Evolutionary conservation across 2,113 vertebrate species (phyloP), one percentile per base, ranked within the genome.

Genomic region (Cyphotilapia sp.): DNA sequence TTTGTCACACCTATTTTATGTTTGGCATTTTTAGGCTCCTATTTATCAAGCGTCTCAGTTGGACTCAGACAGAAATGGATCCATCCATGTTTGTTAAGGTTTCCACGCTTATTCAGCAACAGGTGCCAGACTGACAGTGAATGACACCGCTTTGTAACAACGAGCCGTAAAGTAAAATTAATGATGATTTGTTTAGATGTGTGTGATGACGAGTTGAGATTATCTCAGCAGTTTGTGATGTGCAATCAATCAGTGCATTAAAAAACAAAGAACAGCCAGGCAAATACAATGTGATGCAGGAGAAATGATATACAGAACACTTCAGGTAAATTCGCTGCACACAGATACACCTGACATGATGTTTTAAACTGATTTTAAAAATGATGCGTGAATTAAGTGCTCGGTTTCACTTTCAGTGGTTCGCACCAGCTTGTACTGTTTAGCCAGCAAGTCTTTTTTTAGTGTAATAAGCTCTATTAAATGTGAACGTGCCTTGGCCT

Each of bases 401-500:
- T 80, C 35, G 35, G 80, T 91, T 92, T 89, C 40, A 81, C 88
- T 66, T 83, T 81, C 83, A 91, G 53, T 66, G 40, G 12, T 83
- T 89, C 51, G 83, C 59, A 89, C 49, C 88, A 59, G 86, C 80
- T 86, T 87, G 53, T 54, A 4, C 83, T 78, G 45, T 88, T 83
- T 24, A 82, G 45, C 81, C 45, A 71, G 33, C 7, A 76, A 42
- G 61, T 85, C 16, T 61, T 3, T 86, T 81, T 85, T 86, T 81
- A 47, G 42, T 82, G 31, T 88, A 80, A 87, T 76, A 66, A 87
- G 59, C 66, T 42, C 17, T 53, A 42, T 88, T 91, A 87, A 89
- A 87, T 22, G 83, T n/a, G 80, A 78, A 85, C 80, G 69, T 93
- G 88, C 61, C 54, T 89, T 89, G 91, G 89, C 80, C 29, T 8